A percentile compares a stretch with the other conserved stretches of the same genome.
Evolutionary conservation across 2,888 invertebrate genomes (phyloP).

Genomic region (Diachrysia chrysitis): DNA sequence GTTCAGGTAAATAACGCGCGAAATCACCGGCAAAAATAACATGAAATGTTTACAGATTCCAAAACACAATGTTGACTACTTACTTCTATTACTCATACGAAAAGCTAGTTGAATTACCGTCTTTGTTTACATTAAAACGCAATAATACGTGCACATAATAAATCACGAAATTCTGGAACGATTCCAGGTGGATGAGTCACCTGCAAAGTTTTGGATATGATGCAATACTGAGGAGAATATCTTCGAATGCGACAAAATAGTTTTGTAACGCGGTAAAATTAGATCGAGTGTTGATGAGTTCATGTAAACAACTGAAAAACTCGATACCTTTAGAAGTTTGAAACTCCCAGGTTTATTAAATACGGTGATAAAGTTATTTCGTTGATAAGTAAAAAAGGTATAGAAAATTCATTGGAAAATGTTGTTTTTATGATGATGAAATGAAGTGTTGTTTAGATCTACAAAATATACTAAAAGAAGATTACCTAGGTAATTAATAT

Average conservation of each 20-base stretch:
- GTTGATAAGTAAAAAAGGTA: too few species aligned
- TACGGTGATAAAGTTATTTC: too few species aligned
- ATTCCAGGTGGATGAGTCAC: slow-evolving; percentile 81
- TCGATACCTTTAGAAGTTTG: slow-evolving; percentile 6
- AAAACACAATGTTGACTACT: slow-evolving; percentile 7
- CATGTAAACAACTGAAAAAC: slow-evolving; percentile 33
- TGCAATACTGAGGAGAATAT: slow-evolving; percentile 76
- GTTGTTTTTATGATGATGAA: too few species aligned
- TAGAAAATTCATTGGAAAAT: too few species aligned
- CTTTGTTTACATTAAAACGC: slow-evolving; percentile 51
- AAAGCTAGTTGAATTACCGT: slow-evolving; percentile 30
- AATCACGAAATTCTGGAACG: slow-evolving; percentile 77
- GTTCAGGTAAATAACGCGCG: background rate
- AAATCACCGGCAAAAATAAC: slow-evolving; percentile 7
- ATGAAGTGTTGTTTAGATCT: too few species aligned
- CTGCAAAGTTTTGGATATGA: slow-evolving; percentile 82
- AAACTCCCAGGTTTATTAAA: background rate
- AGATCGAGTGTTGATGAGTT: slow-evolving; percentile 46
- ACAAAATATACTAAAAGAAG: too few species aligned
- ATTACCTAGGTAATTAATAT: too few species aligned
- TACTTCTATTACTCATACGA: slow-evolving; percentile 20
- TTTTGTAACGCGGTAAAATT: slow-evolving; percentile 63
- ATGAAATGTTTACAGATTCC: background rate
- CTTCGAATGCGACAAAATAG: slow-evolving; percentile 58
- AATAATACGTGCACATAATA: slow-evolving; percentile 50